phyloP scores from a whole-genome alignment of 2,888 invertebrate genomes.

The Octonoba sinensis region DNA sequence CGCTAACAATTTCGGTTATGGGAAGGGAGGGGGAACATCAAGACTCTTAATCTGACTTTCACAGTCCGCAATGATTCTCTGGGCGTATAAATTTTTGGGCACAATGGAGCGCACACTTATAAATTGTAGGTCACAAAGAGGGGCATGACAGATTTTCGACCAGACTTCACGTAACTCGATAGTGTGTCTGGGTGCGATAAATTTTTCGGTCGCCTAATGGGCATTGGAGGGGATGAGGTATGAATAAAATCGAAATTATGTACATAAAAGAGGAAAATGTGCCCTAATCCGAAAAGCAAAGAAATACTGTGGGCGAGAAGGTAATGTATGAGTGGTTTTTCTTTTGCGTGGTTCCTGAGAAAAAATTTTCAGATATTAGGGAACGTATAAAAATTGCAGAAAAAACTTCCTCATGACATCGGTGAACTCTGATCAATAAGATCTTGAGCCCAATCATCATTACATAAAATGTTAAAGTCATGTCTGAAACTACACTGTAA shows the following conservation, averaged over 20 bases:
- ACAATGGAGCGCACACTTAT: slow-evolving; percentile 47
- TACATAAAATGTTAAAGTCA: too few relatives aligned
- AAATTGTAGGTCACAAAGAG: slow-evolving; percentile 49
- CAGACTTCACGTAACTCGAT: slow-evolving; percentile 60
- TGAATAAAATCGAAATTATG: slow-evolving; percentile 63
- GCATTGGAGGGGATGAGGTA: slow-evolving; percentile 8
- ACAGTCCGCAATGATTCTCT: slow-evolving; percentile 37
- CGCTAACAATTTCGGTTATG: not conserved
- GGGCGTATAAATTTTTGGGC: slow-evolving; percentile 43
- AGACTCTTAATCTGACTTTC: slow-evolving; percentile 53
- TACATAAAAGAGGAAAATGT: slow-evolving; percentile 54
- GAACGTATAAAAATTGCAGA: slow-evolving; percentile 16
- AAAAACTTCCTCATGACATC: too few relatives aligned
- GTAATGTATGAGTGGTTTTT: slow-evolving; percentile 27
- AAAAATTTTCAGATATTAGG: slow-evolving; percentile 21
- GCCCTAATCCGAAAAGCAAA: slow-evolving; percentile 55
- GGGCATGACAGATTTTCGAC: slow-evolving; percentile 28
- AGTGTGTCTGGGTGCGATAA: slow-evolving; percentile 39
- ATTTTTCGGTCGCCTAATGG: slow-evolving; percentile 22
- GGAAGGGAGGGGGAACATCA: slow-evolving; percentile 8
- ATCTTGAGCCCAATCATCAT: too few relatives aligned
- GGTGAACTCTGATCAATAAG: too few relatives aligned
- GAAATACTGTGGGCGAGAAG: slow-evolving; percentile 38
- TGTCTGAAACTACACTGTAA: too few relatives aligned
- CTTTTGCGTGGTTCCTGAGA: slow-evolving; percentile 9